Evolutionary conservation across 2,888 invertebrate genomes (phyloP), one percentile per base, ranked within the genome.

Genomic region (Drosophila helvetica): DNA sequence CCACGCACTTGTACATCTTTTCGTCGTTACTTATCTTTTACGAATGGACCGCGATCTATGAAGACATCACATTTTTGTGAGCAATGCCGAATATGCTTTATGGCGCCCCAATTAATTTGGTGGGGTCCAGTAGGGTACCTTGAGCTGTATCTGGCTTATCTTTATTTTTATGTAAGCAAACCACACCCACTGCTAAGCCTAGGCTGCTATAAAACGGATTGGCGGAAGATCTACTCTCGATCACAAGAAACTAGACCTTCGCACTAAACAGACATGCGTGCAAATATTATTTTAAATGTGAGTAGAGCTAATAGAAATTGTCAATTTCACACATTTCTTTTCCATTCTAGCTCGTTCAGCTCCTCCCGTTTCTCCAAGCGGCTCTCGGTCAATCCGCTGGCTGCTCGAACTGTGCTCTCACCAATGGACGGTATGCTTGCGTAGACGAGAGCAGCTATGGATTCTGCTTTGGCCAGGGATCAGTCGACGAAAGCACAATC

Each of bases 391-490:
- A 56, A 15, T 43, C 70, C 4, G 33, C 5, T 18, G 46, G 15
- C 7, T 75, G 75, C 19, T 61, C 22, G 2, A 71, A 85, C 57
- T 84, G 84, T 30, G 54, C 58, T 19, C 18, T 58, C 6, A 79
- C 86, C 3, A 54, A 18, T 17, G 6, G 1, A 0, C 53, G 55
- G 3, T 82, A 82, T 43, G 89, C 71, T 12, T 84, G 84, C 47
- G 0, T 84, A 1, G 68, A 60, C 62, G 86, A 84, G 53, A 52
- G 51, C 8, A 54, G 52, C 5, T 85, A 43, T 38, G 84, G 86
- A 6, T n/a, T 81, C 4, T 84, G 89, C 17, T 73, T 55, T 18
- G 17, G 15, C n/a, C 3, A 17, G 19, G 52, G 6, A 0, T 1
- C 0, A 2, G 68, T 76, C 7, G 6, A 30, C 38, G 22, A 51